Conservation (phyloP, 2,113 vertebrate species). For the Calidris pugnax region DNA sequence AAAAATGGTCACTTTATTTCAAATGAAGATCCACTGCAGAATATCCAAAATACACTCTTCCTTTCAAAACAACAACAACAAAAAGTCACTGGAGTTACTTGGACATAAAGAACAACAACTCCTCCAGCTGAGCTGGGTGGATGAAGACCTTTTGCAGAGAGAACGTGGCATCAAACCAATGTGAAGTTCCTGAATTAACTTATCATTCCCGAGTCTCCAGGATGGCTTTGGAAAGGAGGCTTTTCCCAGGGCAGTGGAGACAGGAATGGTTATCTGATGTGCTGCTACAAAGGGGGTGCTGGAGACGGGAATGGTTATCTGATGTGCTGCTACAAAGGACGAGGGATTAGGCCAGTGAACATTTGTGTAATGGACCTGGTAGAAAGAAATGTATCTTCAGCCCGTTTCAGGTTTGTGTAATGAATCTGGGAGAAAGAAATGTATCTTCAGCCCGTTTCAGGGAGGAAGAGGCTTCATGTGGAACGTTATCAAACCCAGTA, state of each 20-base stretch:
- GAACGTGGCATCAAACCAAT: not conserved
- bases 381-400: not conserved
- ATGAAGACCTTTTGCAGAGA: not conserved
- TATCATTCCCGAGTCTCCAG: not conserved
- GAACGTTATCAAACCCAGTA: not conserved
- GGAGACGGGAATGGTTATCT: accelerated
- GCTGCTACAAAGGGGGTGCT: not conserved
- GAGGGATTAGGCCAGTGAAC: not conserved
- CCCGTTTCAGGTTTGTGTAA: not conserved
- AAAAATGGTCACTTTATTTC: not conserved
- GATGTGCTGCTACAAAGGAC: not conserved
- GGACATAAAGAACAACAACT: not conserved
- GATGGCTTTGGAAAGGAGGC: not conserved
- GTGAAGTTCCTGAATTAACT: not conserved
- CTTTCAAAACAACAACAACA: not conserved
- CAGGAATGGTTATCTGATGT: accelerated
- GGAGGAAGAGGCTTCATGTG: not conserved
- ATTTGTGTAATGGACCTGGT: too few species aligned
- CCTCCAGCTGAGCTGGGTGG: not conserved
- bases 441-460: not conserved
- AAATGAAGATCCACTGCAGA: not conserved
- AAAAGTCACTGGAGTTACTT: not conserved
- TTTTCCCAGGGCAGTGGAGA: not conserved
- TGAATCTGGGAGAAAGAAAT: not conserved
- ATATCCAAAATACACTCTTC: not conserved